Percentiles rank a stretch among this genome's conserved stretches.
Conservation (phyloP, 2,113 vertebrate species). For the Carassius auratus region DNA sequence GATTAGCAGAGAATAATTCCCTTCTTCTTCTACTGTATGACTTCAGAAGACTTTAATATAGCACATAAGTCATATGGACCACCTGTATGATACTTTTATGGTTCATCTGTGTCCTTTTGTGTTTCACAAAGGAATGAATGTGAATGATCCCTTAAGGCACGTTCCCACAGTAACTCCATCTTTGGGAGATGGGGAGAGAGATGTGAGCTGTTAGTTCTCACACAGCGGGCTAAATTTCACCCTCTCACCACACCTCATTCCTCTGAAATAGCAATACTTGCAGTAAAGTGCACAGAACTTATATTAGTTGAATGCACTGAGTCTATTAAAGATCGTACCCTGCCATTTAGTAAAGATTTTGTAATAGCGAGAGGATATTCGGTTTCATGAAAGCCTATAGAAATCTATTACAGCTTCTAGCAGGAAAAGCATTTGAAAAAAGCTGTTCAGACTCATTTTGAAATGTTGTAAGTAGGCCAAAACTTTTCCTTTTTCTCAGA, state of each 20-base stretch:
- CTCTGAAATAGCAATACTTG: background rate
- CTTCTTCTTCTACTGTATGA: background rate
- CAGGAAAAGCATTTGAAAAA: conserved; percentile 39
- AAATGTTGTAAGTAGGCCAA: conserved; percentile 19
- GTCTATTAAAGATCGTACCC: background rate
- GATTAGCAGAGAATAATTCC: background rate
- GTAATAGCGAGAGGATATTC: background rate
- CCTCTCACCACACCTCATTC: conserved; percentile 3
- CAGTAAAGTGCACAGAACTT: conserved; percentile 19
- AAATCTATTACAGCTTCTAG: conserved; percentile 36
- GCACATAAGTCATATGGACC: background rate
- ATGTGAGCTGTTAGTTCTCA: conserved; percentile 27
- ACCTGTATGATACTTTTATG: background rate
- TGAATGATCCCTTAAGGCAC: background rate
- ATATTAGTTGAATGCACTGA: background rate
- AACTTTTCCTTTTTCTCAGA: conserved; percentile 41
- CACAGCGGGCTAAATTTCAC: conserved; percentile 22
- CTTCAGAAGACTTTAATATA: background rate
- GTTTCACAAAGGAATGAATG: background rate
- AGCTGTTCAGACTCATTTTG: conserved; percentile 33
- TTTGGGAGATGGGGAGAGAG: background rate
- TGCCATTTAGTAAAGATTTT: background rate
- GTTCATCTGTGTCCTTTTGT: background rate
- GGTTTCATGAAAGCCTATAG: background rate
- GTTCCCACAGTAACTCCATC: background rate